Percentiles rank a stretch among this genome's conserved stretches.
Conservation (phyloP, 2,113 vertebrate genomes). For the Beaufortia kweichowensis region DNA sequence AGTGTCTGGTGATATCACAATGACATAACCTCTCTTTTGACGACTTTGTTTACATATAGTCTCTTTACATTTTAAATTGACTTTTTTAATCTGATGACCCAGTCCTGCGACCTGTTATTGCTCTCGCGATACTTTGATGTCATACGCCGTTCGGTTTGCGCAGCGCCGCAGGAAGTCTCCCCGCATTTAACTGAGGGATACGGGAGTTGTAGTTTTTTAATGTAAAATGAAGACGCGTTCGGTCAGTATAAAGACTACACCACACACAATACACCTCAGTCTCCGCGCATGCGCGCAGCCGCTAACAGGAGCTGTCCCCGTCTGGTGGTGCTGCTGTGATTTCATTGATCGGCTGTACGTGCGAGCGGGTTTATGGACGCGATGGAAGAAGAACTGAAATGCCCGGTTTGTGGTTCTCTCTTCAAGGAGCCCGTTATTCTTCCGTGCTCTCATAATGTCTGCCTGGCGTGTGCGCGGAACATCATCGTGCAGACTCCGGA, state of each 20-base stretch:
- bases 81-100: conserved; percentile 10
- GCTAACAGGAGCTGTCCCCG: conserved; percentile 70
- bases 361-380: conserved; percentile 57
- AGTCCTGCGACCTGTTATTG: background rate
- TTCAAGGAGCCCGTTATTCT: conserved; percentile 88
- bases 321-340: conserved; percentile 67
- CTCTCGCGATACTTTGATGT: too few species aligned
- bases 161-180: background rate
- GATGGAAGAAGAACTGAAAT: conserved; percentile 97
- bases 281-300: conserved; percentile 40
- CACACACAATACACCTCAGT: conserved; percentile 29
- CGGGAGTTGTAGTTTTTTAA: conserved; percentile 56
- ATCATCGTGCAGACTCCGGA: conserved; percentile 94
- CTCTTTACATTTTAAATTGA: conserved; percentile 47
- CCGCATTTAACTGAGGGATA: conserved; percentile 24
- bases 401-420: conserved; percentile 91
- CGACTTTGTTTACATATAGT: conserved; percentile 2
- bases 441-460: conserved; percentile 92
- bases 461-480: conserved; percentile 90
- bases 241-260: conserved; percentile 42
- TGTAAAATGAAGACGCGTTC: background rate
- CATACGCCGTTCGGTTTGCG: too few species aligned
- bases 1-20: background rate
- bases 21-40: background rate
- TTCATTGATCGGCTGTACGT: conserved; percentile 52